phyloP scores from a whole-genome alignment of 2,797 vertebrate species.

The Pangasius krempfi region DNA sequence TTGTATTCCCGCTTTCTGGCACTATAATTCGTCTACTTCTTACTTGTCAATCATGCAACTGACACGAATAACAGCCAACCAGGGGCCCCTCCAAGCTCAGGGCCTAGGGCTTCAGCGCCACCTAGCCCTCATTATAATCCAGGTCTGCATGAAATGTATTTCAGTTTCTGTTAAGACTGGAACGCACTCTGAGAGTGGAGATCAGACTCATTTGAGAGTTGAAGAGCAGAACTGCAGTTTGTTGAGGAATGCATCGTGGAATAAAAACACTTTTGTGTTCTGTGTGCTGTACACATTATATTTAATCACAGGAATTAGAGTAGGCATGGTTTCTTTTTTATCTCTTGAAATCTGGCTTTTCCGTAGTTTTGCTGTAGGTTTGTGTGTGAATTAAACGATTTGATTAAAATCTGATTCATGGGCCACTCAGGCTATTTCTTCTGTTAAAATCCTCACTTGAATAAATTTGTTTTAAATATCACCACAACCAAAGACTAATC shows the following conservation, averaged over 20 bases:
- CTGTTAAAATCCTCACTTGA: neutral
- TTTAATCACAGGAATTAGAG: neutral
- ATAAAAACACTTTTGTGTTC: neutral
- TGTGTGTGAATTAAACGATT: neutral
- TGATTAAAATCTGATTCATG: neutral
- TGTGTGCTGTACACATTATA: neutral
- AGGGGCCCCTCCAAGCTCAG: neutral
- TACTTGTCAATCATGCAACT: neutral
- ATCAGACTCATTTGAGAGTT: neutral
- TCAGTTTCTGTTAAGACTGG: neutral
- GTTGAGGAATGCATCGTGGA: neutral
- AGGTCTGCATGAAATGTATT: neutral
- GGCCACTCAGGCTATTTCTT: neutral
- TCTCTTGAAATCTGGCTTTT: neutral
- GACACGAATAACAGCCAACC: neutral
- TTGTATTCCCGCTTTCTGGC: neutral
- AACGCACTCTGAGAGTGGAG: neutral
- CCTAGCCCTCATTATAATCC: neutral
- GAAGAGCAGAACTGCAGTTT: neutral
- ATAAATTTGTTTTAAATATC: neutral
- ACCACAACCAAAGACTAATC: neutral
- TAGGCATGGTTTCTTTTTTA: neutral
- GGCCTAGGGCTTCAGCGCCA: neutral
- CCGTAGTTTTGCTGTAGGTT: neutral
- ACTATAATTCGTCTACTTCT: neutral